Evolutionary conservation across 2,113 vertebrate genomes (phyloP).

Genomic region (Salvelinus alpinus): DNA sequence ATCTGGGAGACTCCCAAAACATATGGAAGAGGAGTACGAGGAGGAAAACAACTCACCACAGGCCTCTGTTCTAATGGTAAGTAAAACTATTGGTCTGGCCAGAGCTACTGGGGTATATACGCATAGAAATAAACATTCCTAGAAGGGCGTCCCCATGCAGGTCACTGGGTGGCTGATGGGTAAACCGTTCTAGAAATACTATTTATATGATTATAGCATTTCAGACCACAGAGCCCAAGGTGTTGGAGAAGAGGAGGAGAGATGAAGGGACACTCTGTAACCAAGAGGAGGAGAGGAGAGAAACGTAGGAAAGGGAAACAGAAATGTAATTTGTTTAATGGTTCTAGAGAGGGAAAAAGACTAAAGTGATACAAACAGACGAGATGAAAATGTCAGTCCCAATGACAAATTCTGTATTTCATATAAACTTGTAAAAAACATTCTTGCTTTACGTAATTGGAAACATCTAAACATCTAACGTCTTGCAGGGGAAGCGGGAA

Average conservation of each 20-base stretch:
- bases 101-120: not conserved
- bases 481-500: slow-evolving; percentile 20
- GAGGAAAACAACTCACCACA: not conserved
- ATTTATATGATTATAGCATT: not conserved
- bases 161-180: too few relatives aligned
- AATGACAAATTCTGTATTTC: not conserved
- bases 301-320: not conserved
- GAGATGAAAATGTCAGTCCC: not conserved
- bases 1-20: too few relatives aligned
- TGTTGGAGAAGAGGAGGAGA: not conserved
- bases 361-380: not conserved
- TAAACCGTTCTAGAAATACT: too few relatives aligned
- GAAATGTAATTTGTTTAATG: not conserved
- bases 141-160: not conserved
- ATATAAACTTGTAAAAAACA: not conserved
- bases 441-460: not conserved
- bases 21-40: not conserved
- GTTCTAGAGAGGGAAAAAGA: slow-evolving; percentile 2
- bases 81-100: not conserved
- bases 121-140: not conserved
- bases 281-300: not conserved
- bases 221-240: not conserved
- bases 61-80: not conserved
- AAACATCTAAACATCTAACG: slow-evolving; percentile 2
- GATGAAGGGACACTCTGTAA: not conserved